Evolutionary conservation across 2,113 vertebrate genomes (phyloP), one percentile per base, ranked within the genome.

Genomic region (Corapipo altera): DNA sequence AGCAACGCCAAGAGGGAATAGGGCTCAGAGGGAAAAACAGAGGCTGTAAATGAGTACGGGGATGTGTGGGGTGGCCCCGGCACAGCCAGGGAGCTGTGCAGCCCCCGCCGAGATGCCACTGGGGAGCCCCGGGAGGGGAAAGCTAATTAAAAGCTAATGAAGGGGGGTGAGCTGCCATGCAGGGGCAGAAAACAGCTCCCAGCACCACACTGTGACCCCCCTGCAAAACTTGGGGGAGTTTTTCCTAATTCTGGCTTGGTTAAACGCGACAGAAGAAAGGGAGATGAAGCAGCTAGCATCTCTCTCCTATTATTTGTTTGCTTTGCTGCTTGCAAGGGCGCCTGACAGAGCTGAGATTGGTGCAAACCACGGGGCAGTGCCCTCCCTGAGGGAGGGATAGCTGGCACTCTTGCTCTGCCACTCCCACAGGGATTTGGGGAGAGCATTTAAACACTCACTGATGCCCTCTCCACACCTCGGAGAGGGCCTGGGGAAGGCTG

Each of bases 31-130:
- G 54, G 51, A 6, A 39, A 57, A 64, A 5, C 0, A 20, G 54
- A 5, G 41, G 72, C n/a, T 37, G 6, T 35, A 88, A 88, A 71
- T 43, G 52, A 65, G 5, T 4, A 2, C 15, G 4, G n/a, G n/a
- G 41, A 8, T 5, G 33, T 61, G 35, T 39, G 5, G 15, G 48
- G 35, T 7, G 26, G 9, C 41, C 41, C 27, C 5, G 9, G 52
- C 51, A 65, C 26, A 35, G 57, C 5, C 55, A 3, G 43, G 57
- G 15, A 54, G 64, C 27, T 32, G 30, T 54, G 72, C 62, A 61
- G 12, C 6, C 5, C 17, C 24, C 28, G 28, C 2, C 3, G 39
- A 11, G 72, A 23, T 32, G 15, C 39, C 4, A 0, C 75, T 9
- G 91, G 39, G 65, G 21, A 82, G 41, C 64, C 6, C 18, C 1